Evolutionary conservation across 2,888 invertebrate species (phyloP).

Genomic region (Drosophila emarginata): DNA sequence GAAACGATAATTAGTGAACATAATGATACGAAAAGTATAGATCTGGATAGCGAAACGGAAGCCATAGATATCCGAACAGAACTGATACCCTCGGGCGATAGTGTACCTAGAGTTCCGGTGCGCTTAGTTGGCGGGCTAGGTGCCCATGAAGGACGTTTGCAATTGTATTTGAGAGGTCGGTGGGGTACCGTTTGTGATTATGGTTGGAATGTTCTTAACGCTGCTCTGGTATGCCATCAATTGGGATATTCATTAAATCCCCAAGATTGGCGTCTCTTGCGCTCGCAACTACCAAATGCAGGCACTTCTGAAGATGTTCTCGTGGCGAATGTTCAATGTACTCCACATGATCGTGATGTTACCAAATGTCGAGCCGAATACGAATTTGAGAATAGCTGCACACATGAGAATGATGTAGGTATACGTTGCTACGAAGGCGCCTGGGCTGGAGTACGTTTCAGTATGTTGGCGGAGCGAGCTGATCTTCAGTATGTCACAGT

Average conservation of each 20-base stretch:
- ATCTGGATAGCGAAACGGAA: constrained; percentile 81
- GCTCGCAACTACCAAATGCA: constrained; percentile 90
- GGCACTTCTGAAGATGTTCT: constrained; percentile 90
- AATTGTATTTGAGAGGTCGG: constrained; percentile 91
- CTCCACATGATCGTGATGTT: constrained; percentile 94
- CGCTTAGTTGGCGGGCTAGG: constrained; percentile 91
- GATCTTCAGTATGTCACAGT: constrained; percentile 94
- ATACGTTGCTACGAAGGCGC: constrained; percentile 94
- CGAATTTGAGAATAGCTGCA: constrained; percentile 94
- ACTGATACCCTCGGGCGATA: constrained; percentile 84
- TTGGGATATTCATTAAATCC: constrained; percentile 96
- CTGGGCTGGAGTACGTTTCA: constrained; percentile 96
- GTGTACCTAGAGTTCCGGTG: constrained; percentile 87
- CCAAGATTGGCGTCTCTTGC: constrained; percentile 93
- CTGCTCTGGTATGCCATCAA: constrained; percentile 97
- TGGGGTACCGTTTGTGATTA: constrained; percentile 99
- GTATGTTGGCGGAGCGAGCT: constrained; percentile 92
- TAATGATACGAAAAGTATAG: constrained; percentile 84
- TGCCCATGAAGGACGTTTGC: constrained; percentile 92
- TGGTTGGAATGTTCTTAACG: constrained; percentile 95
- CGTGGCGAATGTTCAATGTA: constrained; percentile 94
- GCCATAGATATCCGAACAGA: constrained; percentile 84
- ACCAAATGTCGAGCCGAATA: constrained; percentile 93
- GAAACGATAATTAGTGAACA: constrained; percentile 87
- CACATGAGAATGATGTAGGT: constrained; percentile 93